Base-by-base conservation (phyloP, 2,113 vertebrate species). In the Platysteira castanea region DNA sequence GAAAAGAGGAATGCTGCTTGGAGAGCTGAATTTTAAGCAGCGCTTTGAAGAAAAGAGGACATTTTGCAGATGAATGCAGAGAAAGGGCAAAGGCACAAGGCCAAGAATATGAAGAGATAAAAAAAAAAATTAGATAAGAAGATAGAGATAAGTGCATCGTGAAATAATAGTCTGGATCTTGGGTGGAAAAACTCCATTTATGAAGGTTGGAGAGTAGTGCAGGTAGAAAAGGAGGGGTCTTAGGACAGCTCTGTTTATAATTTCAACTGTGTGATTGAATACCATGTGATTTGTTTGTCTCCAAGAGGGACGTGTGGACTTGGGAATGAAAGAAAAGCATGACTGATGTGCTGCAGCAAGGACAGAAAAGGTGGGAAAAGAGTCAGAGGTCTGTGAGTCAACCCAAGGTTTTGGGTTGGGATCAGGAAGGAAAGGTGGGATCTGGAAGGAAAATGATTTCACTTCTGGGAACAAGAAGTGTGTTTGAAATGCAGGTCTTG, bases 11-110 rank as follows among this genome's bases (percentile, higher is more conserved):
- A 70, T 39, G 37, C 21, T 76, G 49, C 46, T 76, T 80, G 86
- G 75, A 90, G 63, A 83, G 49, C 11, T 92, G 59, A 76, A 49
- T 81, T 89, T 84, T 49, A 84, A 80, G 80, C 46, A 89, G 37
- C 1, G 11, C 60, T 93, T 96, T 95, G 80, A 93, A 94, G 96
- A 69, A 81, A 65, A 70, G 42, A 89, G n/a, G 39, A 23, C 0
- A 0, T 92, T 83, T 92, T 79, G 76, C 56, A 84, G 59, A 89
- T 46, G 54, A 54, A 39, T 22, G 31, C 18, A 24, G 26, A 41
- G 84, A 86, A 89, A 64, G 60, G 50, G 68, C 37, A 89, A 87
- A 92, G 91, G 68, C 73, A 70, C 10, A 39, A 33, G 47, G 50
- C 84, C 73, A 87, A 74, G 84, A 89, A 91, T 89, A 33, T 42